These are phyloP conservation scores for Spodoptera exigua DNA, from an alignment of 2,888 invertebrate species.

Conservation along the genomic window DNA sequence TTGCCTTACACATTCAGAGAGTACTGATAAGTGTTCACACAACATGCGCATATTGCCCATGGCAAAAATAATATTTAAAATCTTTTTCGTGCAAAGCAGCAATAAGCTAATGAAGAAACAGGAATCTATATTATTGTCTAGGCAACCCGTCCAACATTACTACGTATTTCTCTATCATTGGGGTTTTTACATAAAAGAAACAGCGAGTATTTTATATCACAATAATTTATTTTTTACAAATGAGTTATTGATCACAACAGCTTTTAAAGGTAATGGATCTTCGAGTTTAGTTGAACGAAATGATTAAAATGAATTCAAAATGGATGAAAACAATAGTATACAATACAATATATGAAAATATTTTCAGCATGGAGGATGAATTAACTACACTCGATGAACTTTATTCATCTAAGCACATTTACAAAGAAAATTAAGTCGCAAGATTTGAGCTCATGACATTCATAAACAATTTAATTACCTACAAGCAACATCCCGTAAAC, in stretches of 20 bases:
- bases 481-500: slow-evolving; percentile 78
- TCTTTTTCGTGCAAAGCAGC: no score
- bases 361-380: slow-evolving; percentile 52
- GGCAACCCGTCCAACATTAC: no score
- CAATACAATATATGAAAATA: slow-evolving; percentile 65
- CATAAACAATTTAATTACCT: slow-evolving; percentile 80
- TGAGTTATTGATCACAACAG: slow-evolving; percentile 87
- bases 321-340: slow-evolving; percentile 66
- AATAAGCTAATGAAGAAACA: no score
- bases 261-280: slow-evolving; percentile 79
- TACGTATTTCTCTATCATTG: neutral
- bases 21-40: no score
- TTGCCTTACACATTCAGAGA: no score
- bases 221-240: slow-evolving; percentile 90
- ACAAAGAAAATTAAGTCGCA: slow-evolving; percentile 73
- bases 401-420: slow-evolving; percentile 59
- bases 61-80: no score
- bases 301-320: slow-evolving; percentile 74
- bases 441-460: slow-evolving; percentile 79
- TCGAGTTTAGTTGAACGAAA: slow-evolving; percentile 77
- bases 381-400: slow-evolving; percentile 54
- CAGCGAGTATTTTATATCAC: slow-evolving; percentile 82
- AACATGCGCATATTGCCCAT: no score
- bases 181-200: slow-evolving; percentile 32
- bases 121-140: no score